Evolutionary conservation across 2,797 vertebrate species (phyloP), one percentile per base, ranked within the genome.

Genomic region (Rhinatrema bivittatum): DNA sequence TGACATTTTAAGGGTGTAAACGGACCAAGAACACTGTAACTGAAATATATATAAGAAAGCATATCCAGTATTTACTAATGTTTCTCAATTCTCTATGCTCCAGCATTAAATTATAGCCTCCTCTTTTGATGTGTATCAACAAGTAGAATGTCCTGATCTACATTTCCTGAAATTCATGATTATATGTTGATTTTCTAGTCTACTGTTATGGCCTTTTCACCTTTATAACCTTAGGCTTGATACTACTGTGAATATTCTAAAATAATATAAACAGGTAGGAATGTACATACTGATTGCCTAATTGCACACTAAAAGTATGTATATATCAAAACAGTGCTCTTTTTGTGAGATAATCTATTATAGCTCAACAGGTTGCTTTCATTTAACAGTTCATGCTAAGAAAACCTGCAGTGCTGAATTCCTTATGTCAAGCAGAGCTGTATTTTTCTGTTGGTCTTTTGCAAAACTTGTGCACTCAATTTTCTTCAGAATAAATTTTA

Each of bases 241-340:
- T 59, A 73, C 69, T 81, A 73, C 76, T 67, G 68, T 81, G 81
- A 75, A 74, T 73, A 72, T 62, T 70, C 60, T 75, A 67, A 70
- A 65, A 60, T 27, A 69, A 73, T 70, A n/a, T n/a, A 62, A 74
- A 74, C 60, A 73, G 76, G 68, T 75, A 82, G 76, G 72, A 84
- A 80, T 82, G 76, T 80, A 76, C 72, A 63, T 76, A 84, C 71
- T 63, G 69, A 85, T 72, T 77, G 84, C 87, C 81, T 68, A 88
- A 69, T 90, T 91, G 87, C 90, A 90, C 89, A 90, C 80, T 77
- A 64, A 66, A 68, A 55, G 55, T 30, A 33, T 82, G 86, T 91
- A 88, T 81, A 89, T 87, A 90, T 56, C n/a, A 62, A 71, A 72
- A 63, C 65, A 31, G 22, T 40, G 51, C 64, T 60, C 54, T 68